Evolutionary conservation across 2,888 invertebrate species (phyloP).

Genomic region (Torymus auratus): DNA sequence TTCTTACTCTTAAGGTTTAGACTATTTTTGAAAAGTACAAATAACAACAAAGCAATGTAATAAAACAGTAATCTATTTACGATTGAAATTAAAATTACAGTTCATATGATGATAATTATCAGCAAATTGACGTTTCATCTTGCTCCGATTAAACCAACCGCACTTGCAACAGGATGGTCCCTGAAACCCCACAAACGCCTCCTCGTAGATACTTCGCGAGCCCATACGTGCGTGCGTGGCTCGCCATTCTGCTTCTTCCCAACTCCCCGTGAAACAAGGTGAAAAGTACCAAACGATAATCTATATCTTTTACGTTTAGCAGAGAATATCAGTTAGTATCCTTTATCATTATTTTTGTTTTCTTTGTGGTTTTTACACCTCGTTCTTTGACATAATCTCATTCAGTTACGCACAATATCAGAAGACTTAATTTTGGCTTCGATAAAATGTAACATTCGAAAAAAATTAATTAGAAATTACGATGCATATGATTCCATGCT

Average conservation of each 20-base stretch:
- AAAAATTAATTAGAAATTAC: conserved; percentile 27
- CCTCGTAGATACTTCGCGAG: conserved; percentile 16
- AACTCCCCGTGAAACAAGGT: conserved; percentile 24
- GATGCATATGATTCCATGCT: background rate
- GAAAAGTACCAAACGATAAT: conserved; percentile 19
- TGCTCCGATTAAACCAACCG: conserved; percentile 39
- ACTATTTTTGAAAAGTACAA: background rate
- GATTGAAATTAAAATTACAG: conserved; percentile 54
- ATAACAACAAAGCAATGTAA: conserved; percentile 37
- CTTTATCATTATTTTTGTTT: conserved; percentile 11
- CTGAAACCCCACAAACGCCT: conserved; percentile 48
- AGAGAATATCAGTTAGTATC: background rate
- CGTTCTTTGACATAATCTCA: conserved; percentile 40
- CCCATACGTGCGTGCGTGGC: background rate
- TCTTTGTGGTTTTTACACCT: background rate
- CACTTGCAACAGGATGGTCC: conserved; percentile 52
- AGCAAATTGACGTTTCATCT: conserved; percentile 53
- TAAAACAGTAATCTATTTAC: conserved; percentile 55
- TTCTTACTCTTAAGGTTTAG: too few relatives aligned
- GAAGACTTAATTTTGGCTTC: conserved; percentile 33
- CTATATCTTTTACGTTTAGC: conserved; percentile 23
- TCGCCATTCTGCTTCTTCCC: background rate
- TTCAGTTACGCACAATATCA: conserved; percentile 34
- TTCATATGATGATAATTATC: conserved; percentile 36
- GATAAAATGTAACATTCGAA: conserved; percentile 19